Evolutionary conservation across 1,140 invertebrate genomes (phyloP).

Genomic region (Drosophila triauraria): DNA sequence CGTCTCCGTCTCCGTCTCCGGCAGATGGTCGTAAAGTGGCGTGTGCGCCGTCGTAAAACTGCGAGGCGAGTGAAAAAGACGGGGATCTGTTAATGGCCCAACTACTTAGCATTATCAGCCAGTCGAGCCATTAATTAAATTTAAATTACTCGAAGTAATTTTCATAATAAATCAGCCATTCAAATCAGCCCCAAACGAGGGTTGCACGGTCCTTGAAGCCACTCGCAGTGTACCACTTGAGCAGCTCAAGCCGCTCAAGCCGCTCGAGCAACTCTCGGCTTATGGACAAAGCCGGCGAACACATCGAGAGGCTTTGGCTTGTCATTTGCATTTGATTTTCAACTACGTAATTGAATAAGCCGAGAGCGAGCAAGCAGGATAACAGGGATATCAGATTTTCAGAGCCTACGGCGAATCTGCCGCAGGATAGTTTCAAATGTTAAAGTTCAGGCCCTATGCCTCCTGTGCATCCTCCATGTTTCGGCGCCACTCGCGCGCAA

Average conservation of each 20-base stretch:
- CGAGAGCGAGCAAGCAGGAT: background rate
- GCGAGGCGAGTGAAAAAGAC: constrained; percentile 12
- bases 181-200: constrained; percentile 9
- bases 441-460: constrained; percentile 29
- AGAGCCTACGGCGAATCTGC: background rate
- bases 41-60: constrained; percentile 59
- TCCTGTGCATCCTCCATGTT: constrained; percentile 15
- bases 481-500: constrained; percentile 41
- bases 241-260: constrained; percentile 4
- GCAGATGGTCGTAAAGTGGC: constrained; percentile 44
- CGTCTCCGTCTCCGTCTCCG: constrained; percentile 12
- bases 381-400: background rate
- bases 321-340: constrained; percentile 61
- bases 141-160: constrained; percentile 52
- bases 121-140: constrained; percentile 49
- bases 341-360: constrained; percentile 23
- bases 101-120: constrained; percentile 47
- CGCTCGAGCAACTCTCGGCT: constrained; percentile 1
- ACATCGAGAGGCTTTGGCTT: constrained; percentile 49
- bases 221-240: constrained; percentile 14
- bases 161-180: constrained; percentile 43
- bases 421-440: constrained; percentile 23
- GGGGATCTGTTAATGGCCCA: constrained; percentile 38
- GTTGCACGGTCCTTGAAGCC: background rate
- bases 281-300: constrained; percentile 28